phyloP scores from a whole-genome alignment of 2,797 vertebrate genomes.

The Macroramphosus scolopax region DNA sequence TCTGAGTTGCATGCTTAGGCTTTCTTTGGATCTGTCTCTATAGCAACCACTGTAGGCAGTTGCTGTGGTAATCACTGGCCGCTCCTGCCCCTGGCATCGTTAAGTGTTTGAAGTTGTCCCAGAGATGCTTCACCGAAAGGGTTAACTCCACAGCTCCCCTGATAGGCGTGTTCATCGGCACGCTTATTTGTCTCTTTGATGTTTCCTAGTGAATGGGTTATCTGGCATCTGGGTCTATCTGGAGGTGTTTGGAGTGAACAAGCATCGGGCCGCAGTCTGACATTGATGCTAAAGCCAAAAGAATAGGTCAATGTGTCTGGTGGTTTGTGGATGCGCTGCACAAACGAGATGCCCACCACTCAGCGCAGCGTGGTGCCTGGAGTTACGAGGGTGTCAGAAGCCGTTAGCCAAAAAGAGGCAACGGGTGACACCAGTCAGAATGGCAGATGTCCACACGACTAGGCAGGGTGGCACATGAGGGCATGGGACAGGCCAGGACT shows the following conservation, averaged over 20 bases:
- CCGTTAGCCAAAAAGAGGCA: conserved; percentile 64
- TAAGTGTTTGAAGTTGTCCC: conserved; percentile 74
- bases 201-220: conserved; percentile 58
- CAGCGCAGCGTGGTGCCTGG: conserved; percentile 33
- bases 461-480: conserved; percentile 71
- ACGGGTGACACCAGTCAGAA: conserved; percentile 74
- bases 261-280: conserved; percentile 57
- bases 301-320: conserved; percentile 82
- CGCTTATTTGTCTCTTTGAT: conserved; percentile 70
- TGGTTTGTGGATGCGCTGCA: conserved; percentile 61
- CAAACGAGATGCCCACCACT: conserved; percentile 68
- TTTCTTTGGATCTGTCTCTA: conserved; percentile 77
- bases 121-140: conserved; percentile 60
- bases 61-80: conserved; percentile 65
- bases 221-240: conserved; percentile 58
- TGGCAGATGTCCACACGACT: conserved; percentile 79
- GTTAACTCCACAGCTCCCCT: conserved; percentile 62
- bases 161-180: conserved; percentile 43
- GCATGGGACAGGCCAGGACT: conserved; percentile 53
- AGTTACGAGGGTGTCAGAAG: conserved; percentile 65
- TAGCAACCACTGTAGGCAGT: conserved; percentile 77
- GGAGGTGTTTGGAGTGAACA: conserved; percentile 57
- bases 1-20: conserved; percentile 47
- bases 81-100: conserved; percentile 67
- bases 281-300: conserved; percentile 78